A percentile compares a stretch with the other conserved stretches of the same genome.
These are phyloP conservation scores for Eilema depressum DNA, from an alignment of 2,888 invertebrate genomes.

Conservation along the genomic window DNA sequence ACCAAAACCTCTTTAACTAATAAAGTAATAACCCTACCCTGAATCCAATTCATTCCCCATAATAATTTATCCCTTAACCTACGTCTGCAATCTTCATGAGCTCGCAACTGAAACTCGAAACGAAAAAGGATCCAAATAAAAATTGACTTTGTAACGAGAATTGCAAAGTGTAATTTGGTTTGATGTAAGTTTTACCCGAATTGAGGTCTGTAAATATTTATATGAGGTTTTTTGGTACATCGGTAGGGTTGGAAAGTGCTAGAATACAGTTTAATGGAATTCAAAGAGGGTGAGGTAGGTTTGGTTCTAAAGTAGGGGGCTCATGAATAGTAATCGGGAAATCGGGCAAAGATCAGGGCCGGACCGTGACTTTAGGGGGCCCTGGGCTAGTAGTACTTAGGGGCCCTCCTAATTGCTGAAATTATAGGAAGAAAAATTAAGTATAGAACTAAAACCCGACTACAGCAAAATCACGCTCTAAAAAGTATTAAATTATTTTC, in stretches of 20 bases:
- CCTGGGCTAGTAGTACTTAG: too few relatives aligned
- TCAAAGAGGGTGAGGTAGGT: conserved; percentile 55
- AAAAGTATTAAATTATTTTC: too few relatives aligned
- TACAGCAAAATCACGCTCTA: too few relatives aligned
- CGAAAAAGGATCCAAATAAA: conserved; percentile 42
- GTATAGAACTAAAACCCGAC: too few relatives aligned
- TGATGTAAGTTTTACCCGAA: conserved; percentile 53
- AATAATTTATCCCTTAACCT: conserved; percentile 21
- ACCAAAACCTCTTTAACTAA: conserved; percentile 13
- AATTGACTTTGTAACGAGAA: conserved; percentile 50
- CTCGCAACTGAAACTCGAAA: conserved; percentile 20
- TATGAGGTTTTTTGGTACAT: conserved; percentile 61
- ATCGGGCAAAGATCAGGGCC: too few relatives aligned
- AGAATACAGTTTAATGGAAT: conserved; percentile 69
- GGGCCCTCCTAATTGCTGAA: too few relatives aligned
- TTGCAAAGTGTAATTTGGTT: conserved; percentile 64
- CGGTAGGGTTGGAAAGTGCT: conserved; percentile 64
- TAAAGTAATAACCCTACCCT: conserved; percentile 13
- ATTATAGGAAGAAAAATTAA: too few relatives aligned
- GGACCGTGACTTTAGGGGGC: too few relatives aligned
- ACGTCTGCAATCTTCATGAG: conserved; percentile 25
- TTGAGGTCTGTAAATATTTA: conserved; percentile 68
- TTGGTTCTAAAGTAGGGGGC: conserved; percentile 46
- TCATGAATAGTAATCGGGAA: conserved; percentile 68
- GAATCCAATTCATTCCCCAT: conserved; percentile 19